Evolutionary conservation across 2,113 vertebrate genomes (phyloP), one percentile per base, ranked within the genome.

Genomic region (Etia nguti): DNA sequence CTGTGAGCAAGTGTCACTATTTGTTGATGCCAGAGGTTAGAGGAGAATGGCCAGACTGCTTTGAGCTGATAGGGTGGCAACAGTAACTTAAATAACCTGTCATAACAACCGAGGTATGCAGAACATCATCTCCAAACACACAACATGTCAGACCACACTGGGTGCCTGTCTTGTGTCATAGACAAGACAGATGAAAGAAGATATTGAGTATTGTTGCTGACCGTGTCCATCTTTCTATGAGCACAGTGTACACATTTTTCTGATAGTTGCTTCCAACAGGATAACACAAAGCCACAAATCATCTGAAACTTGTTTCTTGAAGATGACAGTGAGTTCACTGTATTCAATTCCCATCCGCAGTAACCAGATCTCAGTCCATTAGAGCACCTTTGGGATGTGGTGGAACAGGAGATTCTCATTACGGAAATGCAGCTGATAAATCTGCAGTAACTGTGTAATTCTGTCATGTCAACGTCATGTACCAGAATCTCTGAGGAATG

Each of bases 41-140:
- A 36, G 10, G 31, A 65, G 20, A 65, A 46, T 46, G 22, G 8
- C 8, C 38, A 70, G 12, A 26, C 38, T 46, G 65, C 65, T 73
- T 46, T 73, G 13, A 18, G 22, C 8, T 26, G 5, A 26, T 4
- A 73, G 38, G 13, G 26, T 16, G 38, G 38, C 22, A 46, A 73
- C 22, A 73, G 1, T 46, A 46, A 26, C 68, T 26, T 24, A 10
- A 26, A 26, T 73, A 46, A 73, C 38, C 8, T 18, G 22, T 46
- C 38, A 26, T 46, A 26, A 43, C 38, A 73, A 18, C 38, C 0
- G 0, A 73, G 38, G 5, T 46, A 70, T 43, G 65, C 38, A 70
- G n/a, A 70, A 16, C 12, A 26, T 38, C 3, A 26, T 70, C n/a
- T 70, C 8, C 26, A 24, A 43, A 70, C n/a, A 26, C 13, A 10